Evolutionary conservation across 2,888 invertebrate genomes (phyloP).

Genomic region (Ichneumoninae sp.): DNA sequence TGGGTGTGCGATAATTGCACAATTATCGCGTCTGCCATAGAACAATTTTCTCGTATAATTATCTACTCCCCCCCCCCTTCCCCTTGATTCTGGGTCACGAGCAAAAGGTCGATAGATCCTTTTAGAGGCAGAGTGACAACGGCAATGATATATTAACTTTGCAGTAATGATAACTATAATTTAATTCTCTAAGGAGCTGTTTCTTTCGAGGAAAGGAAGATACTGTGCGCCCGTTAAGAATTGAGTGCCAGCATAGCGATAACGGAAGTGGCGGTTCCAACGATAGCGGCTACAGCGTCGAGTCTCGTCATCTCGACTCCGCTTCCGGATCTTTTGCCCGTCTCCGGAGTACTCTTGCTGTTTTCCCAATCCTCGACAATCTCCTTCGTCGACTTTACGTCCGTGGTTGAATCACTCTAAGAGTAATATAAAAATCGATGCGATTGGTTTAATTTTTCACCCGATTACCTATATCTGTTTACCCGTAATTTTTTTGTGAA

Average conservation of each 20-base stretch:
- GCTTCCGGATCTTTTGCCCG: conserved; percentile 28
- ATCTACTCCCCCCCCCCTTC: not conserved
- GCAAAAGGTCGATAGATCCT: not conserved
- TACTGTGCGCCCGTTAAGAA: conserved; percentile 22
- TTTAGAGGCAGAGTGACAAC: not conserved
- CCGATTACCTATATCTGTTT: not conserved
- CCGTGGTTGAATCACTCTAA: conserved; percentile 39
- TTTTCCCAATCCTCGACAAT: not conserved
- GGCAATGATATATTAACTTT: not conserved
- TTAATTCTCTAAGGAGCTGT: not conserved
- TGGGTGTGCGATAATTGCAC: conserved; percentile 6
- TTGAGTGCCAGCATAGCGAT: conserved; percentile 55
- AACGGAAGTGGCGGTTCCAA: conserved; percentile 61
- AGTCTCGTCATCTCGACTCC: conserved; percentile 31
- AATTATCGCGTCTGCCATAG: not conserved
- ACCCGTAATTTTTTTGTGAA: not conserved
- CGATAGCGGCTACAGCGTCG: conserved; percentile 44
- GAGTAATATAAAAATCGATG: conserved; percentile 1
- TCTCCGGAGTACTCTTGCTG: not conserved
- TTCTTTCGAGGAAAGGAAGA: conserved; percentile 3
- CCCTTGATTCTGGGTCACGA: not conserved
- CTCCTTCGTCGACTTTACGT: conserved; percentile 35
- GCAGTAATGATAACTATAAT: conserved; percentile 9
- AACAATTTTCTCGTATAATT: conserved; percentile 39
- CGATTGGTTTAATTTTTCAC: not conserved